Base-by-base conservation (phyloP, 2,888 invertebrate genomes). In the Sphinx pinastri region DNA sequence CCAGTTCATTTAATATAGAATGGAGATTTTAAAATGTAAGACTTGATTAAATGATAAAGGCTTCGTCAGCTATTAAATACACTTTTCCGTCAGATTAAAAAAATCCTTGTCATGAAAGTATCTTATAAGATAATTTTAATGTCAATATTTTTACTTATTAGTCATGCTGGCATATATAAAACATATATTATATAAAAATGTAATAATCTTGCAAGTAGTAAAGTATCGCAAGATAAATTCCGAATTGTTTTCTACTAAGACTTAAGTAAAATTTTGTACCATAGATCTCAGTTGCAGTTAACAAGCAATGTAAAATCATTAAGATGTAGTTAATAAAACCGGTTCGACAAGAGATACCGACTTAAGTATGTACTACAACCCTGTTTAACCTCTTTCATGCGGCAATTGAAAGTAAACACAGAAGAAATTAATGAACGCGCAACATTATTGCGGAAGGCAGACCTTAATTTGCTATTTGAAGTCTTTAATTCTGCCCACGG, bases 371-470 rank as follows among this genome's bases (percentile, higher is more conserved):
- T 8, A 38, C 38, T 38, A 38, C 5, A 38, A 1, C 38, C 6
- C 7, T 38, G 8, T 38, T 7, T 38, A 38, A 38, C 5, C 38
- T 38, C 38, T 2, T 38, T 38, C 3, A 38, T 5, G 6, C 38
- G 0, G 38, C 38, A 19, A 55, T 16, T 54, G 16, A 16, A 47
- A 12, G 49, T 72, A 70, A 69, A 70, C 38, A 70, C 71, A 60
- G 58, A 67, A 72, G 52, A 67, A 71, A 71, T 71, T 71, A 71
- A 71, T 70, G 47, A 49, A 38, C 38, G 54, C 63, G 54, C 45
- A 69, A 63, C 38, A 69, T 38, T 51, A 68, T 70, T 66, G 69
- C 74, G 72, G 74, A 74, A 71, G 71, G n/a, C 58, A 66, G 52
- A 51, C 45, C 66, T 55, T 57, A 71, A 72, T 71, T 74, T 68